Evolutionary conservation across 2,797 vertebrate species (phyloP), one percentile per base, ranked within the genome.

Genomic region (Knipowitschia caucasica): DNA sequence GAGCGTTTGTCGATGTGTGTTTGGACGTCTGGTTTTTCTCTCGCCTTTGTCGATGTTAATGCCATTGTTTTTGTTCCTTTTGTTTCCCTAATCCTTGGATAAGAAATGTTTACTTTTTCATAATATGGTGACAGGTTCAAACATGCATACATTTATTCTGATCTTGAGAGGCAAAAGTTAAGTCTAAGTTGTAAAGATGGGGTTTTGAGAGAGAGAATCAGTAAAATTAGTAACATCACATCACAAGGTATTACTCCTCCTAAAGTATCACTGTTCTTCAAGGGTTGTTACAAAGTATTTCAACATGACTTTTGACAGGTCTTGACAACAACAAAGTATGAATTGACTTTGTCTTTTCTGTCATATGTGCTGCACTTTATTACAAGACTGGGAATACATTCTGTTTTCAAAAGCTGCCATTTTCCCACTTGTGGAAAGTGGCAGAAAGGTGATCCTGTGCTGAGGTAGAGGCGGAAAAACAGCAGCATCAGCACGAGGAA

Each of bases 321-420:
- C 52, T 45, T 33, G 72, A 81, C 81, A 80, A 67, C 77, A 62
- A 65, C 21, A 62, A 20, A 36, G 24, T 14, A 42, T 63, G 62
- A 81, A 64, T 63, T 54, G 62, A 65, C 59, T 25, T 43, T 63
- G 56, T 46, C 27, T 47, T 18, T 38, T 60, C 25, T 73, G 52
- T 73, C 54, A 49, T 45, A 31, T 34, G 3, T 51, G 17, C 23
- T 56, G 47, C 20, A 34, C 15, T 50, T 46, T 44, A 46, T 17
- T 47, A 30, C 42, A 26, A 18, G 9, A 17, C 49, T 60, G 14
- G 50, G 44, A 35, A 15, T 25, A 35, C 24, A 27, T 25, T 25
- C 23, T 26, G 10, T 1, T 24, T 51, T 44, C n/a, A 5, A 49
- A 53, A 43, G 27, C 50, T 39, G 36, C 12, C 40, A n/a, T 55